Evolutionary conservation across 2,797 vertebrate genomes (phyloP), one percentile per base, ranked within the genome.

Genomic region (Myiotriccus ornatus): DNA sequence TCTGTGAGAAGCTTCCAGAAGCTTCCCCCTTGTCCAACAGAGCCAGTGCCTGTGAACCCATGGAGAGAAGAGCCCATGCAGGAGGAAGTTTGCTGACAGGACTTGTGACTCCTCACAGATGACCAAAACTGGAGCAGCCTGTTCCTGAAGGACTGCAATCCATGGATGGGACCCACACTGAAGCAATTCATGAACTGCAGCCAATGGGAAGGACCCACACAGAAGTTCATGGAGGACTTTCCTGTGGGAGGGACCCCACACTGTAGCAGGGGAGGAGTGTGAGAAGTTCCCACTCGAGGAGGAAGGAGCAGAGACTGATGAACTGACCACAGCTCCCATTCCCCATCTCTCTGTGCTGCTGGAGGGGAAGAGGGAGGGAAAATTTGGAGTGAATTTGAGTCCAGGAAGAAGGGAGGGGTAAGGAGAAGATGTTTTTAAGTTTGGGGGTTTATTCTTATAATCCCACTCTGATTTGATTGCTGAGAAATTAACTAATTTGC

Each of bases 11-110:
- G 22, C 7, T 76, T 20, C 18, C 10, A 52, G 46, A 81, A 71
- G n/a, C 5, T 50, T 64, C 32, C 46, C n/a, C 17, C 2, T 1
- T 41, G 55, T 43, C 41, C 2, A 1, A 12, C 1, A 63, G 18
- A 70, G 37, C 20, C 28, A 41, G 19, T 57, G 13, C n/a, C 59
- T 21, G 28, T 20, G 59, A 41, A 30, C 27, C 59, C 59, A 41
- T 37, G 22, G 17, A 43, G 32, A 43, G 39, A 43, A 11, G 9
- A 55, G 35, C 21, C 25, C 4, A 3, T 0, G 1, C 27, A 17
- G 37, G 25, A 43, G 22, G 25, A 49, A 25, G 21, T 32, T 37
- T 70, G 6, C 20, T 69, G 53, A 44, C 55, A 69, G 46, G 25
- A 32, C 20, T 17, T 30, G 30, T 24, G 30, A 17, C 7, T 20